A percentile compares a stretch with the other conserved stretches of the same genome.
Evolutionary conservation across 2,113 vertebrate genomes (phyloP).

Genomic region (Nycticryphes semicollaris): DNA sequence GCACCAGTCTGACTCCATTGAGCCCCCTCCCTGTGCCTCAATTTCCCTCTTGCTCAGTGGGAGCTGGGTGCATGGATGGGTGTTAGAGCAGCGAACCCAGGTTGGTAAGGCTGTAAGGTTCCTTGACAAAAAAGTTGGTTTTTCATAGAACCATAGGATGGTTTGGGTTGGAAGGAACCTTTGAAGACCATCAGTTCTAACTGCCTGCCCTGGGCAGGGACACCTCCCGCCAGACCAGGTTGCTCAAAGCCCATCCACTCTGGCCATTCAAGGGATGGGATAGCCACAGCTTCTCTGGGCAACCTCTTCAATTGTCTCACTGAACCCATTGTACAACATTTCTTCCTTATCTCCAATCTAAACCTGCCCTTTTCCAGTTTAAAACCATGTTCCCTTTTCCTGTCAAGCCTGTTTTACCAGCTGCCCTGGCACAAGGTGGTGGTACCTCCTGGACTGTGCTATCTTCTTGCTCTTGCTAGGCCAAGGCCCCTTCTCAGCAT

Average conservation of each 20-base stretch:
- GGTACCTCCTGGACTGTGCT: neutral
- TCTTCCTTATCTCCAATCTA: neutral
- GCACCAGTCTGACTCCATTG: neutral
- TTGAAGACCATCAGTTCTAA: neutral
- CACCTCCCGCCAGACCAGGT: neutral
- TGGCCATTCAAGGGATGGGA: neutral
- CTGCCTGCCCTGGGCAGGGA: neutral
- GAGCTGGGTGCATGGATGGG: rapidly evolving
- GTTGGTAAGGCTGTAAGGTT: neutral
- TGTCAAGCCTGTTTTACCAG: neutral
- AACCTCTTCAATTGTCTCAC: neutral
- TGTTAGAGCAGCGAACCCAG: neutral
- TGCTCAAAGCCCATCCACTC: rapidly evolving
- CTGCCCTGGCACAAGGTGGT: neutral
- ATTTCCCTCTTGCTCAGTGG: neutral
- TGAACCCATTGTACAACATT: neutral
- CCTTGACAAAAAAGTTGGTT: neutral
- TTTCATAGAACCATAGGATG: neutral
- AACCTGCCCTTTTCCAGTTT: neutral
- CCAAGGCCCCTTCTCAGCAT: neutral
- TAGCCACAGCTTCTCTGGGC: neutral
- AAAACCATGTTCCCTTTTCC: neutral
- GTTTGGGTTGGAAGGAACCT: neutral
- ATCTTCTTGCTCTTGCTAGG: neutral
- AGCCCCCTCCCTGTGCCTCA: neutral